Percentiles rank a stretch among this genome's conserved stretches.
Evolutionary conservation across 2,888 invertebrate genomes (phyloP).

Genomic region (Chesias legatella): DNA sequence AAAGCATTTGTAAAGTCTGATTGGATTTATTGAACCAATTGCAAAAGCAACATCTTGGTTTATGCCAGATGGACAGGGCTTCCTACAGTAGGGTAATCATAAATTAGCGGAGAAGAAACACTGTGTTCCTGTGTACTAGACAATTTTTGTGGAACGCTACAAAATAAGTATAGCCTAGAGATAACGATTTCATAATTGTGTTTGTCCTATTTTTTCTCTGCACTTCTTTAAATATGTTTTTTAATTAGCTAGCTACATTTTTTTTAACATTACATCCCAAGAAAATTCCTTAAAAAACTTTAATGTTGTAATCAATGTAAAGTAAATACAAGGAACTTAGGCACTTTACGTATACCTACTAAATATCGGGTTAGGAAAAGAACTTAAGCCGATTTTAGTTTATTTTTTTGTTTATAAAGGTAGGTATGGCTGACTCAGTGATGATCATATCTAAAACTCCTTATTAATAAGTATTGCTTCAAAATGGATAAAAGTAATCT

Average conservation of each 20-base stretch:
- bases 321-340: neutral
- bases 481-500: constrained; percentile 39
- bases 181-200: constrained; percentile 11
- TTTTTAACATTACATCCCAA: too few species aligned
- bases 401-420: constrained; percentile 7
- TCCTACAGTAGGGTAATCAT: too few species aligned
- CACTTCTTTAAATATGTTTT: neutral
- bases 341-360: neutral
- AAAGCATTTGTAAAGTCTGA: constrained; percentile 29
- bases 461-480: constrained; percentile 26
- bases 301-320: neutral
- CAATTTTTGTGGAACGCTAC: too few species aligned
- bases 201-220: constrained; percentile 4
- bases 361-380: neutral
- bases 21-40: constrained; percentile 10
- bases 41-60: neutral
- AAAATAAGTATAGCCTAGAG: neutral
- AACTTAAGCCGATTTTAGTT: constrained; percentile 13
- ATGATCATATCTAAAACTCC: constrained; percentile 27
- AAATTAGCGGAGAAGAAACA: too few species aligned
- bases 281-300: too few species aligned
- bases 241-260: too few species aligned
- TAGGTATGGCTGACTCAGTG: constrained; percentile 34
- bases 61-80: too few species aligned
- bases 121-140: too few species aligned